Base-by-base conservation (phyloP, 1,140 invertebrate genomes). In the Diachasmimorpha longicaudata region DNA sequence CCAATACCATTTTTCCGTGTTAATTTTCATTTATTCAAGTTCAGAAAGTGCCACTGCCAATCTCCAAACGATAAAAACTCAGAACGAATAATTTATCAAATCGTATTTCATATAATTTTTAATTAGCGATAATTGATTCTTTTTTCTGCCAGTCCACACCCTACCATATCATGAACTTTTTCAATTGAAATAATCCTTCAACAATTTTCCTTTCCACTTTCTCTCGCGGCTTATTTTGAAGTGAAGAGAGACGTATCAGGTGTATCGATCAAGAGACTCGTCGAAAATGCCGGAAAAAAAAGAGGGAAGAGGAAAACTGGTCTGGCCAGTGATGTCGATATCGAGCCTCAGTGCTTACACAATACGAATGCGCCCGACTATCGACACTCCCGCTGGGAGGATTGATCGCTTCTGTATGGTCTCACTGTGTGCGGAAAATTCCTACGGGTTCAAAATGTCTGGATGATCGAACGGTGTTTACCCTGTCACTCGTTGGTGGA, bases 391-490 rank as follows among this genome's bases (percentile, higher is more conserved):
- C 37, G 73, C 75, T 52, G 36, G 42, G 70, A 70, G 42, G 63
- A 77, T 77, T 69, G 75, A 77, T 77, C 75, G 67, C 25, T 73
- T 23, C 21, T 5, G 21, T 58, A 52, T 25, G 55, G 70, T 55
- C 23, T 68, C 67, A 63, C 66, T 68, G 16, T 68, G 36, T 39
- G 36, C 48, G 66, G 58, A 74, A 70, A 74, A 67, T 74, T 71
- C 68, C 72, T 36, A 48, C 55, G 69, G 69, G 36, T 71, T 55
- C 70, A 70, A 75, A 78, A 78, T 48, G 66, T 39, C 42, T 3
- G 13, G 42, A 78, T 78, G 76, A 77, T 77, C 72, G 76, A 77
- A 70, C 72, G 76, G 52, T 77, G 68, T 77, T 74, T 77, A 74
- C 68, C 68, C 58, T 70, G 72, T 77, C 76, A 72, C 72, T 74